Percentiles rank a stretch among this genome's conserved stretches.
Conservation (phyloP, 64 coral and sea anemone species). For the Astreopora myriophthalma region DNA sequence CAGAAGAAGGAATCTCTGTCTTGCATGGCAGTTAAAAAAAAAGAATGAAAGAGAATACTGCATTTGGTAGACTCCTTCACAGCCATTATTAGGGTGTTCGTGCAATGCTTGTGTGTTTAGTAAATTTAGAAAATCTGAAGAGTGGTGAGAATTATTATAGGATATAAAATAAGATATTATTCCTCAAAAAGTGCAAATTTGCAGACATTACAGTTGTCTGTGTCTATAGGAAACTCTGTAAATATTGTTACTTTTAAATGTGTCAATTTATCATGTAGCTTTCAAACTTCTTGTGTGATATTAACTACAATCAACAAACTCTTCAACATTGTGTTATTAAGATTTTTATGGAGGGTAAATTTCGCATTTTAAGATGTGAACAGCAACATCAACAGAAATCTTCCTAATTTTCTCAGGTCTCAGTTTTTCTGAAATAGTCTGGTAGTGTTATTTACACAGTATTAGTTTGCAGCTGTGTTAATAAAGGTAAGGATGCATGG, state of each 20-base stretch:
- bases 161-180: neutral
- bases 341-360: neutral
- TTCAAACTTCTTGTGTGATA: neutral
- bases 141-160: slow-evolving; percentile 3
- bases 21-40: neutral
- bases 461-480: neutral
- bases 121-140: neutral
- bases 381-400: neutral
- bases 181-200: neutral
- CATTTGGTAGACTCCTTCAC: neutral
- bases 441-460: neutral
- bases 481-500: neutral
- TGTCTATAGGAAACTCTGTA: slow-evolving; percentile 3
- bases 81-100: neutral
- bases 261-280: neutral
- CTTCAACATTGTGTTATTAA: neutral
- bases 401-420: neutral
- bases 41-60: neutral
- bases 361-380: neutral
- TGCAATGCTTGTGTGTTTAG: neutral
- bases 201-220: slow-evolving; percentile 1
- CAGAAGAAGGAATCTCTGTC: neutral
- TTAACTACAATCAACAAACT: neutral
- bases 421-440: neutral
- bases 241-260: slow-evolving; percentile 4